Evolutionary conservation across 2,113 vertebrate species (phyloP).

Genomic region (Nymphicus hollandicus): DNA sequence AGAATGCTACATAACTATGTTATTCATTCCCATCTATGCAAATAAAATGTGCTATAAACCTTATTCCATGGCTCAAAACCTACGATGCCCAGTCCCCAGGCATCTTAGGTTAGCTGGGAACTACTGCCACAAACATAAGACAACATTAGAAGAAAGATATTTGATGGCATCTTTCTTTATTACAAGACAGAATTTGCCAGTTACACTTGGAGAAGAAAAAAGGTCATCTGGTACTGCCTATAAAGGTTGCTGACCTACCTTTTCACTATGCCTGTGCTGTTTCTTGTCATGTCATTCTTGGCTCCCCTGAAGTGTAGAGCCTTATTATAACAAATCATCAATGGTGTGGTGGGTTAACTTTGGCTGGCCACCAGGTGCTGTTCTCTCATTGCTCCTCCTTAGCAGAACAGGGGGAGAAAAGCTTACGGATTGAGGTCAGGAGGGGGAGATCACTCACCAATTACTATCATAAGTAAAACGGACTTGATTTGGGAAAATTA

Average conservation of each 20-base stretch:
- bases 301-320: background rate
- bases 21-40: background rate
- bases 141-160: background rate
- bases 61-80: background rate
- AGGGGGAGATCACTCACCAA: background rate
- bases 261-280: background rate
- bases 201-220: background rate
- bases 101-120: background rate
- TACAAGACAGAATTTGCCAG: background rate
- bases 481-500: background rate
- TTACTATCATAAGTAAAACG: background rate
- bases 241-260: background rate
- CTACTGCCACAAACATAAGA: background rate
- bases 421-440: background rate
- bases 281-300: background rate
- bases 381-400: background rate
- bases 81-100: background rate
- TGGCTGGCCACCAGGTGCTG: background rate
- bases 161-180: background rate
- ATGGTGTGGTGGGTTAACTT: background rate
- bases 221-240: background rate
- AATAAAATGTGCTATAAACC: background rate
- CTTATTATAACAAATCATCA: background rate
- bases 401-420: background rate
- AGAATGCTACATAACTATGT: background rate